Conservation (phyloP, 2,888 invertebrate genomes). For the Phlogophora meticulosa region DNA sequence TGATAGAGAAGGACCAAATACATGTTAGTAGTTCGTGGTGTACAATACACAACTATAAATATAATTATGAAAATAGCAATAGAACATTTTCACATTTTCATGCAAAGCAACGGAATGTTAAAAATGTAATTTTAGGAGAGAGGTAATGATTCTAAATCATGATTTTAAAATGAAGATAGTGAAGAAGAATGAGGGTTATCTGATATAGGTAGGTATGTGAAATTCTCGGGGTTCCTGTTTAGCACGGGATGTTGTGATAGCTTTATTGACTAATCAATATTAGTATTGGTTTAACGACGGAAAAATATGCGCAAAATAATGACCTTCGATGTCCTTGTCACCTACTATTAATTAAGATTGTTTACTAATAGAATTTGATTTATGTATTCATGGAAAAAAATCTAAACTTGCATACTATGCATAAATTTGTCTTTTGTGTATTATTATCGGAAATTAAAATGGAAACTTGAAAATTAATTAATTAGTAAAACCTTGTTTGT, state of each 20-base stretch:
- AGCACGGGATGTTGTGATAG: conserved; percentile 21
- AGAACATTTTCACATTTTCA: no score
- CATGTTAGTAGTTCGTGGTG: no score
- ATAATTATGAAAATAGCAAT: no score
- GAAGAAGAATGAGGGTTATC: neutral
- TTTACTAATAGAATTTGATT: conserved; percentile 47
- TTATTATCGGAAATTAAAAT: conserved; percentile 40
- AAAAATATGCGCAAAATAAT: conserved; percentile 45
- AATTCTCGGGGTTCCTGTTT: conserved; percentile 17
- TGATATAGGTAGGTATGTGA: neutral
- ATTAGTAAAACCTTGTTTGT: conserved; percentile 27
- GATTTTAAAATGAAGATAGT: no score
- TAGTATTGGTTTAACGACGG: conserved; percentile 12
- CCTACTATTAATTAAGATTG: conserved; percentile 45
- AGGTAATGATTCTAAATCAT: no score
- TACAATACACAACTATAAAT: no score
- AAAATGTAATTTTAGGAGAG: no score
- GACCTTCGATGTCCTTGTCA: conserved; percentile 44
- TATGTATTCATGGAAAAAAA: conserved; percentile 50
- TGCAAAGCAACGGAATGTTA: no score
- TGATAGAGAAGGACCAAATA: no score
- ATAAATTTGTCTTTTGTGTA: conserved; percentile 37
- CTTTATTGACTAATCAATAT: conserved; percentile 9
- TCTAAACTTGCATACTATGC: conserved; percentile 34
- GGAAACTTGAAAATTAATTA: conserved; percentile 34